Evolutionary conservation across 2,888 invertebrate species (phyloP), one percentile per base, ranked within the genome.

Genomic region (Xanthorhoe spadicearia): DNA sequence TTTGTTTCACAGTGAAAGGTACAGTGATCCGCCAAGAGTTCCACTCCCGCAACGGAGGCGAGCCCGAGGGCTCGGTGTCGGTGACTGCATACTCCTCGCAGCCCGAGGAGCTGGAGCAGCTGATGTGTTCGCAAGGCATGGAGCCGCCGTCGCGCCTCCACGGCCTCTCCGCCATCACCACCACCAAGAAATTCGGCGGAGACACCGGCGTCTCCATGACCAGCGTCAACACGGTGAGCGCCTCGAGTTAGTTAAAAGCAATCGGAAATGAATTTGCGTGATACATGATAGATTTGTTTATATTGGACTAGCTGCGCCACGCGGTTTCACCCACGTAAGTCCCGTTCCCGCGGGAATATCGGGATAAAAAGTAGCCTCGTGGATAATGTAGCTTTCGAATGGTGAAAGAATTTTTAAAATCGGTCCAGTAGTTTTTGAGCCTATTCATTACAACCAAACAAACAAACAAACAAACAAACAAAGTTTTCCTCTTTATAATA

Each of bases 1-100:
- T 17, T 46, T 46, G 4, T 48, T 0, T 52, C 1, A 0, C 86
- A 96, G 96, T 96, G 85, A 95, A 96, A 92, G 96, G 96, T 77
- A 95, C 95, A 64, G 95, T 96, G 72, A 93, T 96, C 75, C 94
- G 94, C 54, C 95, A 95, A 86, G 94, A 95, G 84, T 95, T 93
- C 83, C 95, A 95, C 85, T 94, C 95, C 19, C 94, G 95, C 80
- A 95, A 95, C 87, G 96, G 96, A 46, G 90, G 95, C 52, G 95
- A 94, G 80, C 96, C 96, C 0, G 94, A 94, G 56, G 96, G 96
- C 54, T 94, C 95, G 64, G 94, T 96, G 49, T 95, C 95, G 68
- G 94, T 96, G 70, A 95, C 96, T 8, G 94, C 95, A 72, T 96
- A 96, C 86, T 95, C 96, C 56, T 94, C 94, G 70, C 94, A 95